These are phyloP conservation scores for Paraplagusia blochii DNA, from an alignment of 2,113 vertebrate genomes.

Conservation along the genomic window DNA sequence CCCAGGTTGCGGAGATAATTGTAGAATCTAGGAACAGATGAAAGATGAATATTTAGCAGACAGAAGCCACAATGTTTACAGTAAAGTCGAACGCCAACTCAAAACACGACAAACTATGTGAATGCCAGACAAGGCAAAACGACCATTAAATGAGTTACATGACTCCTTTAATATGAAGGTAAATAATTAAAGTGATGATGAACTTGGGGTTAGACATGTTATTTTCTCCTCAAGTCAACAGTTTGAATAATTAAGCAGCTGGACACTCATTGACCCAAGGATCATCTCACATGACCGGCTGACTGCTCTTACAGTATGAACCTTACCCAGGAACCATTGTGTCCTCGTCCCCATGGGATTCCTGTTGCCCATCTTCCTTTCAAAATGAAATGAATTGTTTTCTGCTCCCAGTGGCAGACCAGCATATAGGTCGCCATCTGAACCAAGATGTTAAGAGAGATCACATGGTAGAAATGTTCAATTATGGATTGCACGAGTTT, in stretches of 20 bases:
- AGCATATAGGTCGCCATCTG: conserved; percentile 75
- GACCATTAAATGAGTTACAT: too few species aligned
- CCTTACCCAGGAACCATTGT: too few species aligned
- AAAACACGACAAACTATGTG: neutral
- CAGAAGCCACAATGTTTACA: neutral
- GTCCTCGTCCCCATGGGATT: too few species aligned
- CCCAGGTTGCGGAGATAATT: conserved; percentile 82
- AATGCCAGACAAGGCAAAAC: neutral
- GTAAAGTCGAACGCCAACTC: neutral
- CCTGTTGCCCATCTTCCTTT: conserved; percentile 63
- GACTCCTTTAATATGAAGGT: too few species aligned
- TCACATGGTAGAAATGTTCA: neutral
- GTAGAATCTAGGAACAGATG: conserved; percentile 78
- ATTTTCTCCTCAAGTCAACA: too few species aligned
- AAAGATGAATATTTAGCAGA: neutral
- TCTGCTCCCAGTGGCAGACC: conserved; percentile 66
- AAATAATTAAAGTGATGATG: too few species aligned
- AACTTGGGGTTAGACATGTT: too few species aligned
- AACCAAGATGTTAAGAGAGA: conserved; percentile 10
- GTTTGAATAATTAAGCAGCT: too few species aligned
- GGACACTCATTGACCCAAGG: too few species aligned
- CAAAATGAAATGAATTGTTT: conserved; percentile 70
- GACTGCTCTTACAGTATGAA: conserved; percentile 1
- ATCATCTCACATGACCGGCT: too few species aligned
- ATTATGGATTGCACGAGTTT: conserved; percentile 18